Conservation (phyloP, 2,797 vertebrate genomes). For the Vireo griseus region DNA sequence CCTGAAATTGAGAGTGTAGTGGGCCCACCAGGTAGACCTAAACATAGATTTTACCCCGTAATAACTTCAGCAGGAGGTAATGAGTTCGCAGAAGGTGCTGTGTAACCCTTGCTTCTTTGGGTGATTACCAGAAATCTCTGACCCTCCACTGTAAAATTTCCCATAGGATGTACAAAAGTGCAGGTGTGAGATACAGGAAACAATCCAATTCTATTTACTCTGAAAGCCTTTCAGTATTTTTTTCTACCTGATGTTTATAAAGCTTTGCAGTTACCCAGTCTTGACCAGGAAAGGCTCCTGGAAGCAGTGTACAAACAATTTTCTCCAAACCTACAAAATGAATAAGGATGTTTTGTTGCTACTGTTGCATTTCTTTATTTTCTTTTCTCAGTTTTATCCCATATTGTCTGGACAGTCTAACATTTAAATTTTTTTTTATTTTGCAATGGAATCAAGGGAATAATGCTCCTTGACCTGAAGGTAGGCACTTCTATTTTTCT, state of each 20-base stretch:
- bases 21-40: background rate
- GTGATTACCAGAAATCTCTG: background rate
- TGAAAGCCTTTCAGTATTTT: background rate
- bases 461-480: background rate
- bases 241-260: background rate
- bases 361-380: background rate
- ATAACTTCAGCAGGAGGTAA: background rate
- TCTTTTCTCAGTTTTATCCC: background rate
- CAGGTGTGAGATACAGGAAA: background rate
- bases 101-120: background rate
- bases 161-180: background rate
- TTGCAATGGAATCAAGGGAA: background rate
- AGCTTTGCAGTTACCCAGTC: background rate
- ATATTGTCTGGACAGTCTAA: background rate
- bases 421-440: background rate
- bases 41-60: background rate
- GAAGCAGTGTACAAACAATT: background rate
- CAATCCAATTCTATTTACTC: background rate
- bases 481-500: background rate
- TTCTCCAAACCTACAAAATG: background rate
- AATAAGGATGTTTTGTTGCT: background rate
- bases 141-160: background rate
- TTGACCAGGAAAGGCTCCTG: background rate
- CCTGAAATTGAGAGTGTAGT: background rate
- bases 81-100: background rate